phyloP scores from a whole-genome alignment of 2,888 invertebrate species.

The Atrina japonica region DNA sequence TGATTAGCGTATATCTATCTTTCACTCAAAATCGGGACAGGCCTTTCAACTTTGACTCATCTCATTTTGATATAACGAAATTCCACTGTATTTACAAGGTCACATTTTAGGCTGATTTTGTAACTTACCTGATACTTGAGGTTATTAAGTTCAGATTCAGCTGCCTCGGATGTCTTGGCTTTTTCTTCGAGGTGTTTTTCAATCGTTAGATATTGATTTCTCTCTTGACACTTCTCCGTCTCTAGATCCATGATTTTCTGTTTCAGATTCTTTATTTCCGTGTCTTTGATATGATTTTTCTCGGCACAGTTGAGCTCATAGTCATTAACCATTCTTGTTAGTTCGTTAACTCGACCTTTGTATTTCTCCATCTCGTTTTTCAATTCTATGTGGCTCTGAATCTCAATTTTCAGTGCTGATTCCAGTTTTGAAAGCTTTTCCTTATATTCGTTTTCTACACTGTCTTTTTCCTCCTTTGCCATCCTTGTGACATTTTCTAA shows the following conservation, averaged over 20 bases:
- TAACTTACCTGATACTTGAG: constrained; percentile 59
- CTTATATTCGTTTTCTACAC: constrained; percentile 22
- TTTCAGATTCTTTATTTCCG: too few relatives aligned
- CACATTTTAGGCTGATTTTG: too few relatives aligned
- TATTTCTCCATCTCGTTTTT: constrained; percentile 31
- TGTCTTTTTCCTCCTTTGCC: constrained; percentile 29
- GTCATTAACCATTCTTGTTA: constrained; percentile 20
- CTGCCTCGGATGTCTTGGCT: constrained; percentile 8
- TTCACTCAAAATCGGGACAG: too few relatives aligned
- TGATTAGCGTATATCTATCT: too few relatives aligned
- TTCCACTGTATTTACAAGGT: too few relatives aligned
- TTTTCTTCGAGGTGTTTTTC: too few relatives aligned
- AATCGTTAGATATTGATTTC: too few relatives aligned
- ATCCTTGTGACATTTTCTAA: constrained; percentile 27
- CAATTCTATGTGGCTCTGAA: constrained; percentile 41
- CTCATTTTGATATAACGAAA: too few relatives aligned
- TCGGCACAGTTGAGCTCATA: constrained; percentile 31
- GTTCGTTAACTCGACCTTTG: constrained; percentile 14
- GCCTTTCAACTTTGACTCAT: too few relatives aligned
- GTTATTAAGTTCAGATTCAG: constrained; percentile 54
- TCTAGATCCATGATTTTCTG: too few relatives aligned
- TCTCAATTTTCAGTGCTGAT: constrained; percentile 41
- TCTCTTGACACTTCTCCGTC: too few relatives aligned
- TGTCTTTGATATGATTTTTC: too few relatives aligned
- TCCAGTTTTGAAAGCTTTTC: constrained; percentile 41